Evolutionary conservation across 2,113 vertebrate species (phyloP), one percentile per base, ranked within the genome.

Genomic region (Campylomormyrus tamandua): DNA sequence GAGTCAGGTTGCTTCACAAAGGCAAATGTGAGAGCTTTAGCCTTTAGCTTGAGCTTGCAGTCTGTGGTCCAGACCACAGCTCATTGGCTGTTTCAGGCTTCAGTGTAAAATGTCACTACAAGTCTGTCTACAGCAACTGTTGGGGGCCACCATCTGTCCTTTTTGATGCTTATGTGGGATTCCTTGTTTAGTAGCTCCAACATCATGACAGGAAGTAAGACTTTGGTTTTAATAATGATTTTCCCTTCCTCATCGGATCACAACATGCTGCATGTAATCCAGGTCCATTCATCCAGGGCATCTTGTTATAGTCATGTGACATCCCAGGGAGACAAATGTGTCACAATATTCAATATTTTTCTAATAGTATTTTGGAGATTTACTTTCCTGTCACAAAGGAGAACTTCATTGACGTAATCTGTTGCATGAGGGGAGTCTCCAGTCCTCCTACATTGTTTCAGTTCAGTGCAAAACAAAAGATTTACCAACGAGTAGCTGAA

Each of bases 351-450:
- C 5, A 56, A 21, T 21, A 21, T 42, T 80, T 80, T 80, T 42
- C 11, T 80, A 42, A 80, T 45, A 83, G 42, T 83, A 45, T 45
- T 83, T 21, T 42, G 24, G 35, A 83, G 77, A 45, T 83, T 83
- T 83, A 83, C 5, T 17, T 39, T 45, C 77, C 13, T 83, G 39
- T 42, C 77, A 83, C 77, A 83, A 45, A 83, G 77, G 42, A 80
- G 21, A 24, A 62, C 10, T 62, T 62, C 74, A 15, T 85, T 89
- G 77, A 31, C 21, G 7, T 90, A 90, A 90, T 85, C 83, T 83
- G 35, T 86, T 42, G 39, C 53, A 27, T 48, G 89, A 84, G 83
- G 19, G 27, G 24, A 77, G 31, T 42, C 48, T 46, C n/a, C 11
- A 21, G 11, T 53, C n/a, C 24, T 21, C 31, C 1, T 49, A 9